A percentile compares a stretch with the other conserved stretches of the same genome.
Evolutionary conservation across 2,797 vertebrate genomes (phyloP).

Genomic region (Anguilla marmorata): DNA sequence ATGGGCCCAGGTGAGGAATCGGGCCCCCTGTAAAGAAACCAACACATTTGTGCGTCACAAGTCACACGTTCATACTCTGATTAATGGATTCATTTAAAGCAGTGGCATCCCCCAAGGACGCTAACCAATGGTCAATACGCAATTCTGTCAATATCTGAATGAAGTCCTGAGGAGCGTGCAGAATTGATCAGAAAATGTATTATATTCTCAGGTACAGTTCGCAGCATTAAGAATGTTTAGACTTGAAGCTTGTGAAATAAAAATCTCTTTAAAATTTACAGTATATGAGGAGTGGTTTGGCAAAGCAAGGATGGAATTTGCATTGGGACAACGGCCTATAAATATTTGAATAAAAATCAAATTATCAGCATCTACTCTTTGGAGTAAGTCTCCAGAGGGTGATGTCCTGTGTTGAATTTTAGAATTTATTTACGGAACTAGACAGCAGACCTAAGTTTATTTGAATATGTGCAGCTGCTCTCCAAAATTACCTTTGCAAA

Average conservation of each 20-base stretch:
- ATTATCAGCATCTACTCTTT: background rate
- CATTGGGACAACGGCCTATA: background rate
- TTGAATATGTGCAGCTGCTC: background rate
- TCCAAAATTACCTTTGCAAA: background rate
- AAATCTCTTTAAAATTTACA: background rate
- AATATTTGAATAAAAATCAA: background rate
- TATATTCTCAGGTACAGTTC: background rate
- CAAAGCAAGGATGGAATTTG: background rate
- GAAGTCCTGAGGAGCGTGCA: background rate
- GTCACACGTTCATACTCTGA: background rate
- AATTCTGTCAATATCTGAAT: background rate
- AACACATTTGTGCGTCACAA: background rate
- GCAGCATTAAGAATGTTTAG: background rate
- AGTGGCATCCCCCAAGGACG: background rate
- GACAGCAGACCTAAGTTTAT: background rate
- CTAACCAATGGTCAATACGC: background rate
- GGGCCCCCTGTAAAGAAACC: background rate
- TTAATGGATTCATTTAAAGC: background rate
- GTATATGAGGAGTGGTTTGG: background rate
- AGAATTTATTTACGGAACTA: background rate
- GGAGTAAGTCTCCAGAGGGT: no score
- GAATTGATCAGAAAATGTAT: background rate
- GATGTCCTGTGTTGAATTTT: background rate
- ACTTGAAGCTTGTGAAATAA: background rate
- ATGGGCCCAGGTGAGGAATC: slow-evolving; percentile 69